phyloP scores from a whole-genome alignment of 2,113 vertebrate genomes.

The Phalacrocorax carbo region DNA sequence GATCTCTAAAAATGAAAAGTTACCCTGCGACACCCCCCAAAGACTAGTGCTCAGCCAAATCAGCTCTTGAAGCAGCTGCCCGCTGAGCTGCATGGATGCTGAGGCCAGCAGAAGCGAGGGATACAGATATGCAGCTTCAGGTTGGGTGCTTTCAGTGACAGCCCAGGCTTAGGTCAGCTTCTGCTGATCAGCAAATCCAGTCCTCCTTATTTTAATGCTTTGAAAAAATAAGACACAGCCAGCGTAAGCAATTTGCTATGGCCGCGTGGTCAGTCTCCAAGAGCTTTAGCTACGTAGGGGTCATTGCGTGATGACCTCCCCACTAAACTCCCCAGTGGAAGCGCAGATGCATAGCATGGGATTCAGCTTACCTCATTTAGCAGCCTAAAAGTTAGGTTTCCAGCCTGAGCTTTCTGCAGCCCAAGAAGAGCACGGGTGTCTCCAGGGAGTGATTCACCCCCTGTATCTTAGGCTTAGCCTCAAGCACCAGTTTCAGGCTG shows the following conservation, averaged over 20 bases:
- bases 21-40: background rate
- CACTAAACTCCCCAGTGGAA: background rate
- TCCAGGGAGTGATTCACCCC: conserved; percentile 38
- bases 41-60: conserved; percentile 30
- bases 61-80: conserved; percentile 47
- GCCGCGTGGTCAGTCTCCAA: background rate
- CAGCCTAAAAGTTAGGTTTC: background rate
- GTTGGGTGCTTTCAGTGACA: background rate
- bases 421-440: background rate
- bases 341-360: fast-evolving
- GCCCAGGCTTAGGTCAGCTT: conserved; percentile 8
- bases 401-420: background rate
- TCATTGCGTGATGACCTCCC: background rate
- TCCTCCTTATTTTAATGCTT: background rate
- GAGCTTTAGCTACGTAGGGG: background rate
- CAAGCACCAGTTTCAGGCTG: background rate
- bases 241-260: background rate
- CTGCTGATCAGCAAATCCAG: conserved; percentile 44
- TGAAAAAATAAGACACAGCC: background rate
- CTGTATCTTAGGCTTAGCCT: conserved; percentile 21
- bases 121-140: background rate
- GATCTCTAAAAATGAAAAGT: conserved; percentile 27
- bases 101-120: conserved; percentile 32
- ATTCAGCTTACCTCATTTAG: background rate
- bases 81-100: background rate